These are phyloP conservation scores for Mesorhabditis spiculigera DNA, from an alignment of 2,888 invertebrate genomes.

Conservation along the genomic window DNA sequence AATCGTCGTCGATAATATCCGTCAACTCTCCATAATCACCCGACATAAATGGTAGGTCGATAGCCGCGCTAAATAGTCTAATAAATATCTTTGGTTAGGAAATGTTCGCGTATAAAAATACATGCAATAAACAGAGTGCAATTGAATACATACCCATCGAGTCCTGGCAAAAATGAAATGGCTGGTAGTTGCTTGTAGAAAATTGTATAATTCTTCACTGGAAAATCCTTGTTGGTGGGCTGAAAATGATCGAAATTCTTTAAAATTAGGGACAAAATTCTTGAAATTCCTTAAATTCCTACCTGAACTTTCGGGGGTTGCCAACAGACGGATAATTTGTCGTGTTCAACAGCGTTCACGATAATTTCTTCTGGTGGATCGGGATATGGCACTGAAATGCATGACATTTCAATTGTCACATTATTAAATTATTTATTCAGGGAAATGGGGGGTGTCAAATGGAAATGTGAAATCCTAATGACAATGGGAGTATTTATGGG, in stretches of 20 bases:
- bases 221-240: slow-evolving; percentile 27
- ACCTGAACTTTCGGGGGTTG: slow-evolving; percentile 16
- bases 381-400: slow-evolving; percentile 45
- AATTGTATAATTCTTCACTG: slow-evolving; percentile 43
- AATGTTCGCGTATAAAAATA: background rate
- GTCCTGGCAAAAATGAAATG: slow-evolving; percentile 32
- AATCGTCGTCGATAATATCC: slow-evolving; percentile 6
- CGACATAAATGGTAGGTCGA: background rate
- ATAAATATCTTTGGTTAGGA: background rate
- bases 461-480: background rate
- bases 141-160: background rate
- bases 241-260: background rate
- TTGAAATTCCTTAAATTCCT: background rate
- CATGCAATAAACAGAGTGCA: background rate
- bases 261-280: background rate
- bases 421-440: slow-evolving; percentile 26
- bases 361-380: slow-evolving; percentile 38
- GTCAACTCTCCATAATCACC: slow-evolving; percentile 5
- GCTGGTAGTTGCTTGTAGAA: slow-evolving; percentile 46
- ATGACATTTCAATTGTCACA: slow-evolving; percentile 14
- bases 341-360: slow-evolving; percentile 37
- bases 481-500: background rate
- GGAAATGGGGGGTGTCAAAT: slow-evolving; percentile 15
- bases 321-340: slow-evolving; percentile 43
- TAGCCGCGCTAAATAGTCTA: background rate